A percentile compares a stretch with the other conserved stretches of the same genome.
Evolutionary conservation across 2,888 invertebrate species (phyloP).

Genomic region (Habrosyne pyritoides): DNA sequence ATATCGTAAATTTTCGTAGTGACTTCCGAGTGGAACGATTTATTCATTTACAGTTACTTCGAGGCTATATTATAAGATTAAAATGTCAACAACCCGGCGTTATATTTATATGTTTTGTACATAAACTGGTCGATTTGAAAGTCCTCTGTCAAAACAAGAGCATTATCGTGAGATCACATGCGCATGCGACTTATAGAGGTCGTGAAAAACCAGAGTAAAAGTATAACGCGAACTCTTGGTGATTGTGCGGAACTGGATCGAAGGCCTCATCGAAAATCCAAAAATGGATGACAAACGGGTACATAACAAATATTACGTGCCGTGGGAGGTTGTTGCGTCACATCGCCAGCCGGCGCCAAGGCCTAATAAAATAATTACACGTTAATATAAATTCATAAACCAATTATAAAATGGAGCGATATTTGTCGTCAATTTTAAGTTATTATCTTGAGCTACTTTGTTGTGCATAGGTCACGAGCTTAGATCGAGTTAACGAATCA

Average conservation of each 20-base stretch:
- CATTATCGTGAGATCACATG: slow-evolving; percentile 43
- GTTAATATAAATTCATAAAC: slow-evolving; percentile 26
- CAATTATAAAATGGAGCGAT: slow-evolving; percentile 36
- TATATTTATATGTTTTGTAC: slow-evolving; percentile 15
- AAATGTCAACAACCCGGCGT: slow-evolving; percentile 34
- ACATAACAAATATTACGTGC: slow-evolving; percentile 15
- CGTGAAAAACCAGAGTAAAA: slow-evolving; percentile 75
- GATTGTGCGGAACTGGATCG: slow-evolving; percentile 72
- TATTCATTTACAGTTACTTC: slow-evolving; percentile 4
- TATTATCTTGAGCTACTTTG: slow-evolving; percentile 3
- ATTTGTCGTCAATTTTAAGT: slow-evolving; percentile 31
- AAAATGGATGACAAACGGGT: slow-evolving; percentile 68
- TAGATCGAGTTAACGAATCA: slow-evolving; percentile 6
- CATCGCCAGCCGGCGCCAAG: slow-evolving; percentile 17
- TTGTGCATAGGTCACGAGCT: slow-evolving; percentile 8
- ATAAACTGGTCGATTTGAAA: slow-evolving; percentile 56
- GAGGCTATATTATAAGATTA: slow-evolving; percentile 28
- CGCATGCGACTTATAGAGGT: slow-evolving; percentile 47
- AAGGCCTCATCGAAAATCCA: slow-evolving; percentile 67
- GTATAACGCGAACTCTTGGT: slow-evolving; percentile 50
- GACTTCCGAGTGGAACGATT: not conserved
- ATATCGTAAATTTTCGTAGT: not conserved
- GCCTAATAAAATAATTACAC: slow-evolving; percentile 29
- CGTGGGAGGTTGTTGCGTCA: slow-evolving; percentile 37
- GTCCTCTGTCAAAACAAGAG: slow-evolving; percentile 54